phyloP scores from a whole-genome alignment of 1,140 invertebrate genomes.

The Dolichoris vasculosae region DNA sequence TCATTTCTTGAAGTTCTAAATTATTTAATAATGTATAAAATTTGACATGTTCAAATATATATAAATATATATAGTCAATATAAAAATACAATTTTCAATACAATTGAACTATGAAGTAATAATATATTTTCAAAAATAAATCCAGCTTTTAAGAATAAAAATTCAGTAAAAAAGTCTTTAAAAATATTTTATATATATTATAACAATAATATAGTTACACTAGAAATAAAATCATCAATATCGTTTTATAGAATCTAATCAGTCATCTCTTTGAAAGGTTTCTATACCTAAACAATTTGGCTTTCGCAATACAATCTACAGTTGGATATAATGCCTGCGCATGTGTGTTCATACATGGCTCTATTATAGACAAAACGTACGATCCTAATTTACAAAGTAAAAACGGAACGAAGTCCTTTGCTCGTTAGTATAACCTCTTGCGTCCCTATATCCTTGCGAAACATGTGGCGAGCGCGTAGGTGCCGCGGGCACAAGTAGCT shows the following conservation, averaged over 20 bases:
- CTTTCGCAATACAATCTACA: neutral
- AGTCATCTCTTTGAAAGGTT: neutral
- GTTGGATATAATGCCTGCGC: neutral
- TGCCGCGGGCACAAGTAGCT: slow-evolving; percentile 58
- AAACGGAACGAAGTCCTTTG: neutral
- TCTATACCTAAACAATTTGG: neutral
- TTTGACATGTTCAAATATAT: too few species aligned
- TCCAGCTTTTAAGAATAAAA: too few species aligned
- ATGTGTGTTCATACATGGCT: neutral
- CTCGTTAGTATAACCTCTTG: neutral
- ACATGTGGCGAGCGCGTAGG: slow-evolving; percentile 71
- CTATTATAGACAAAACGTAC: neutral
- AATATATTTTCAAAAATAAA: too few species aligned
- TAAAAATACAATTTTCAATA: too few species aligned
- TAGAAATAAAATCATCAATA: neutral
- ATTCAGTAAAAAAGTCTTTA: too few species aligned
- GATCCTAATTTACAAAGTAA: slow-evolving; percentile 10
- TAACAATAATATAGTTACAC: too few species aligned
- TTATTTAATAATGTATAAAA: too few species aligned
- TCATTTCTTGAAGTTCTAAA: too few species aligned
- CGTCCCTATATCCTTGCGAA: slow-evolving; percentile 40
- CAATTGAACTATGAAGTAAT: too few species aligned
- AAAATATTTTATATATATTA: too few species aligned
- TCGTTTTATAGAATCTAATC: neutral
- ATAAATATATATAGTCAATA: too few species aligned